Percentiles rank a stretch among this genome's conserved stretches.
Conservation (phyloP, 2,888 invertebrate genomes). For the Molorchus minor region DNA sequence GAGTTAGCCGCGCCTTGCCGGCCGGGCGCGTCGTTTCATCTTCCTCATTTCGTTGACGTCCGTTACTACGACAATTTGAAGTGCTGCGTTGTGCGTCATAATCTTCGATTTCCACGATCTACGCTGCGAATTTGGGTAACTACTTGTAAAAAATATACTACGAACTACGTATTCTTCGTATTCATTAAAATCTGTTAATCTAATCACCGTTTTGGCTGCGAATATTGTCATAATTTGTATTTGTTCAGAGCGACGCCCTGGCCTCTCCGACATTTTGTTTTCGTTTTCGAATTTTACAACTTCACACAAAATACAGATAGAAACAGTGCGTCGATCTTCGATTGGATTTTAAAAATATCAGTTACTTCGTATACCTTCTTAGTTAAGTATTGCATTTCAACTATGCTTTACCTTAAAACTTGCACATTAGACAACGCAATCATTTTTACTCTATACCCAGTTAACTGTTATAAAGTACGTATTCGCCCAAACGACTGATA, state of each 20-base stretch:
- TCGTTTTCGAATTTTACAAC: conserved; percentile 48
- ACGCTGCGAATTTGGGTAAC: conserved; percentile 62
- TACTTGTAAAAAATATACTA: conserved; percentile 60
- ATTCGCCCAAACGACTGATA: conserved; percentile 60
- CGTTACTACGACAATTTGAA: conserved; percentile 16
- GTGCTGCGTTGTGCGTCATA: conserved; percentile 29
- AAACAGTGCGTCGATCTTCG: conserved; percentile 45
- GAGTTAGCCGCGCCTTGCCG: neutral
- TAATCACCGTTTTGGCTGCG: conserved; percentile 62
- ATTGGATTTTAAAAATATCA: conserved; percentile 45
- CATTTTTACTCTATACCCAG: conserved; percentile 45
- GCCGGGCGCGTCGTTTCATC: conserved; percentile 1
- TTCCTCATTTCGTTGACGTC: conserved; percentile 17
- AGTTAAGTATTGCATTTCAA: conserved; percentile 49
- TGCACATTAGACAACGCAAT: conserved; percentile 42
- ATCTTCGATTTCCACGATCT: conserved; percentile 35
- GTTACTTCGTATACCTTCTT: conserved; percentile 47
- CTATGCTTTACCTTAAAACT: conserved; percentile 44
- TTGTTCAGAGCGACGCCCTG: conserved; percentile 53
- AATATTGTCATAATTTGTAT: conserved; percentile 55
- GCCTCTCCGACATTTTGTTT: conserved; percentile 59
- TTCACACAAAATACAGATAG: conserved; percentile 42
- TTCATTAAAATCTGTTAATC: conserved; percentile 53
- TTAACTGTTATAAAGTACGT: conserved; percentile 53
- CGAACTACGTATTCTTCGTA: conserved; percentile 60